These are phyloP conservation scores for Magallana nippona DNA, from an alignment of 2,888 invertebrate species.

Conservation along the genomic window DNA sequence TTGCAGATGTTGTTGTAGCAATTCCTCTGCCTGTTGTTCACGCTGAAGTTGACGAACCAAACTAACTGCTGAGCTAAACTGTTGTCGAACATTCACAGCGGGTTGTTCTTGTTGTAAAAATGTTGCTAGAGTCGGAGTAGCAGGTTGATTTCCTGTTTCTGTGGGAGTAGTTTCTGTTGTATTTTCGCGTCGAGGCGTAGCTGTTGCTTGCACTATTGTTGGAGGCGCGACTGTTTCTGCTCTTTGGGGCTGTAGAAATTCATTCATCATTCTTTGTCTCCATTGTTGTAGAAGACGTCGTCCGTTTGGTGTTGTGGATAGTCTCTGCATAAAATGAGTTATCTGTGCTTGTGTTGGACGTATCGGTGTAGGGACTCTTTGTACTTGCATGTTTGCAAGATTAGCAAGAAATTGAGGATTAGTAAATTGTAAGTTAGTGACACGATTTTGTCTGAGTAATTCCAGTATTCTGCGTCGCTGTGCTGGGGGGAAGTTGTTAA, in stretches of 20 bases:
- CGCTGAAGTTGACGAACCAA: constrained; percentile 24
- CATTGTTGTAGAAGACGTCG: constrained; percentile 8
- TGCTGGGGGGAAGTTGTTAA: constrained; percentile 7
- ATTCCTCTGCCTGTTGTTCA: constrained; percentile 26
- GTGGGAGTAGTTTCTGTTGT: not conserved
- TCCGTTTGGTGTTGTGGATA: not conserved
- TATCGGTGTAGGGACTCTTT: not conserved
- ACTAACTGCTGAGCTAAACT: constrained; percentile 10
- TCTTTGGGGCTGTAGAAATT: constrained; percentile 11
- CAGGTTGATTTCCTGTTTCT: not conserved
- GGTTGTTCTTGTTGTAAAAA: not conserved
- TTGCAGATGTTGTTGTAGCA: constrained; percentile 1
- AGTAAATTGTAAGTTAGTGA: constrained; percentile 3
- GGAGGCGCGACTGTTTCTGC: constrained; percentile 19
- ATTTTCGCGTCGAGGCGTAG: constrained; percentile 2
- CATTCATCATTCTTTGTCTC: not conserved
- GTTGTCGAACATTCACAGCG: not conserved
- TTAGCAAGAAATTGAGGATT: not conserved
- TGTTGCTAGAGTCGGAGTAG: not conserved
- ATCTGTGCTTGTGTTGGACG: not conserved
- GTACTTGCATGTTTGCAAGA: not conserved
- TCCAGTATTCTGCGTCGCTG: constrained; percentile 10
- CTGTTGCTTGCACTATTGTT: not conserved
- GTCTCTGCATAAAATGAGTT: constrained; percentile 1
- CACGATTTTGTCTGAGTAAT: constrained; percentile 6